Percentiles rank a stretch among this genome's conserved stretches.
These are phyloP conservation scores for Egretta garzetta DNA, from an alignment of 2,113 vertebrate genomes.

Conservation along the genomic window DNA sequence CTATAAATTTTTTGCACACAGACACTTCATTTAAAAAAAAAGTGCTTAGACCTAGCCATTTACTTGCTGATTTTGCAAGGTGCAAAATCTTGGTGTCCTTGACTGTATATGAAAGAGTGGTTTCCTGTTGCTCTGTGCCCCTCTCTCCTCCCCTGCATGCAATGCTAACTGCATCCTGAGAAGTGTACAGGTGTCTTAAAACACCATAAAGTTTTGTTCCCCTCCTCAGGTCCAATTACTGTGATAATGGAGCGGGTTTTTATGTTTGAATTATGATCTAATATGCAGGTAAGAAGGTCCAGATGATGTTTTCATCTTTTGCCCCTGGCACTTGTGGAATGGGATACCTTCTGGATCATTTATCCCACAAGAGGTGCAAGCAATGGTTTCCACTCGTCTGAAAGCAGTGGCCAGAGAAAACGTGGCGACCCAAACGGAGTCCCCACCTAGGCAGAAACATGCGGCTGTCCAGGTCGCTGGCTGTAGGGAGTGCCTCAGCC, in stretches of 20 bases:
- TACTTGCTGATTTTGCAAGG: background rate
- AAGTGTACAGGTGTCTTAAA: background rate
- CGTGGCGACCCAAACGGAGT: too few species aligned
- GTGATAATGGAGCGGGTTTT: background rate
- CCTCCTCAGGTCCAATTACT: background rate
- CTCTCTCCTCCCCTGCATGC: background rate
- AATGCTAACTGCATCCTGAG: background rate
- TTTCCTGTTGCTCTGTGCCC: background rate
- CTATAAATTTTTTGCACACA: background rate
- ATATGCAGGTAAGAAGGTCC: background rate
- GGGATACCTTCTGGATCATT: background rate
- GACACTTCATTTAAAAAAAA: background rate
- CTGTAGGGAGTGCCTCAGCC: too few species aligned
- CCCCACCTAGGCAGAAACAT: too few species aligned
- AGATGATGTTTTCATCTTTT: background rate
- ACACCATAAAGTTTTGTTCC: background rate
- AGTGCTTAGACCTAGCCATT: background rate
- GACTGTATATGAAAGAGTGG: background rate
- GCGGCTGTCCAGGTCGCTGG: too few species aligned
- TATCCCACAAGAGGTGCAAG: too few species aligned
- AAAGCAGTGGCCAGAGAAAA: too few species aligned
- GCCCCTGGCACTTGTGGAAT: too few species aligned
- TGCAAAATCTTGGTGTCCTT: background rate
- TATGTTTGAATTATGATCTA: background rate
- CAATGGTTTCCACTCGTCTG: too few species aligned